Evolutionary conservation across 1,140 invertebrate species (phyloP), one percentile per base, ranked within the genome.

Genomic region (Globodera ellingtonae): DNA sequence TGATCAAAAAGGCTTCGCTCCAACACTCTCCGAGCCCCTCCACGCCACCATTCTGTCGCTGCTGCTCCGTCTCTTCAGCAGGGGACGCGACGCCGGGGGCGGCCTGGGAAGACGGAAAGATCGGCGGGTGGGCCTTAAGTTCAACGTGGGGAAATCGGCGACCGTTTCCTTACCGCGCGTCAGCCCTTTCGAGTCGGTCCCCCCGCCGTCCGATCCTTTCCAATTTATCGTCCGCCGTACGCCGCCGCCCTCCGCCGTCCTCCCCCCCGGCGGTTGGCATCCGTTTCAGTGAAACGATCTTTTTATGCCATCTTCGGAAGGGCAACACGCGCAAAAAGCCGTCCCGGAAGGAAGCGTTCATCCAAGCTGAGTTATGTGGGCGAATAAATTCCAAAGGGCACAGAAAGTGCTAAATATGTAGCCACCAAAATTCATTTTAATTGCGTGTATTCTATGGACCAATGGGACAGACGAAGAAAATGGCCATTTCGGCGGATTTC

Each of bases 351-450:
- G 75, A 70, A 13, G 86, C 82, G 90, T 98, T 99, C 90, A 98
- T 93, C 95, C 96, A 99, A 69, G 96, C 96, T 62, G 18, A 62
- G 6, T 18, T 18, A 62, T 15, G 56, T 15, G 10, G 56, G 18
- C 18, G 2, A 62, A 62, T 15, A 62, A 62, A 62, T 18, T 6
- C 10, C 35, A 35, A 35, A 35, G 35, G 35, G 35, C 35, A 35
- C 35, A 35, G 35, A 35, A 35, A 35, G 35, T 2, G 35, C 35
- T 35, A 35, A 35, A 35, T 35, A n/a, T n/a, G n/a, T n/a, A 35
- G 35, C 35, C 35, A 35, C 35, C 35, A 35, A 35, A 35, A 35
- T 35, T 35, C 35, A 35, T 35, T 35, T 35, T 35, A 35, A 35
- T 35, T 35, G 35, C 35, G 35, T 35, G 35, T 35, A 35, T 35